A percentile compares a stretch with the other conserved stretches of the same genome.
These are phyloP conservation scores for Callionymus lyra DNA, from an alignment of 2,113 vertebrate species.

Conservation along the genomic window DNA sequence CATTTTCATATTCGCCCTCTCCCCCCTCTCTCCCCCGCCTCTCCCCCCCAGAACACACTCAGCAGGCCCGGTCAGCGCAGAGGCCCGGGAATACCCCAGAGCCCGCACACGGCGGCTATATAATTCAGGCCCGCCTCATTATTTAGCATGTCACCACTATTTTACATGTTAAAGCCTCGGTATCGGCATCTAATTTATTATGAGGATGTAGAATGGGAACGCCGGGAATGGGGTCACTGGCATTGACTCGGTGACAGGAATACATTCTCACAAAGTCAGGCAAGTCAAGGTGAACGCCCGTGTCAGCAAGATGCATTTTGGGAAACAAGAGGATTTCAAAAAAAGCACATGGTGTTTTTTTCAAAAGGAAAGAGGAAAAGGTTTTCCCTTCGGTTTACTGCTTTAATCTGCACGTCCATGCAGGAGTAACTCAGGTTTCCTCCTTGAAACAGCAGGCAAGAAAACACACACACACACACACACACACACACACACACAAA, in stretches of 20 bases:
- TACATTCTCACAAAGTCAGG: conserved; percentile 67
- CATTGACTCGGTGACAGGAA: conserved; percentile 52
- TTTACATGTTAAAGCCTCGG: conserved; percentile 76
- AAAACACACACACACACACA: not conserved
- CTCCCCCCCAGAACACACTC: conserved; percentile 1
- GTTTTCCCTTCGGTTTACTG: conserved; percentile 22
- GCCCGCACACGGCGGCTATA: conserved; percentile 40
- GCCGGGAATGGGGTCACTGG: conserved; percentile 68
- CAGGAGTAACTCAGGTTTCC: conserved; percentile 46
- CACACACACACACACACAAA: not conserved
- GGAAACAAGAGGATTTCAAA: conserved; percentile 44
- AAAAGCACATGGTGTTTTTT: conserved; percentile 24
- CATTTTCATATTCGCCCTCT: conserved; percentile 68
- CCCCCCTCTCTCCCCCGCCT: not conserved
- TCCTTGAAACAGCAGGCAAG: conserved; percentile 13
- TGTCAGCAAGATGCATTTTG: conserved; percentile 59
- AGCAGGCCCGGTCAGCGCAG: conserved; percentile 35
- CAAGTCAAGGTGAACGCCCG: conserved; percentile 70
- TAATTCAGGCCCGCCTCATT: conserved; percentile 74
- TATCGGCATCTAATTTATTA: conserved; percentile 74
- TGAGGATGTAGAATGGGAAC: conserved; percentile 63
- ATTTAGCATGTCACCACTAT: conserved; percentile 78
- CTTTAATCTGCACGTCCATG: conserved; percentile 50
- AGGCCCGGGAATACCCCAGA: conserved; percentile 66
- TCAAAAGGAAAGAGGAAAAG: too few relatives aligned